phyloP scores from a whole-genome alignment of 2,888 invertebrate species.

The Hipparchia semele region DNA sequence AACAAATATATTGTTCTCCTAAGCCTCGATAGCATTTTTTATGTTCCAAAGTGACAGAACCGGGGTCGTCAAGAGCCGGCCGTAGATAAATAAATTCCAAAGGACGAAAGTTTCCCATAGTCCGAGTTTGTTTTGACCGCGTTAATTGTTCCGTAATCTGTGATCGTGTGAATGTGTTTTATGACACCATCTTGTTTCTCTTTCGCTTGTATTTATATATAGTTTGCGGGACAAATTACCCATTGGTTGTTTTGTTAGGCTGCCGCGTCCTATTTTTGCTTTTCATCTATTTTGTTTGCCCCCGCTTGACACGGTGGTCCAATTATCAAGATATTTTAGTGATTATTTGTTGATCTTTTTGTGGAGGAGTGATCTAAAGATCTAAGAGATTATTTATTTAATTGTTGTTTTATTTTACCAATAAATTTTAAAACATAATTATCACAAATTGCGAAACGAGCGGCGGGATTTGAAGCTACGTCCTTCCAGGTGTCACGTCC shows the following conservation, averaged over 20 bases:
- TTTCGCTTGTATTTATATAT: slow-evolving; percentile 46
- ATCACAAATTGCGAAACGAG: no score
- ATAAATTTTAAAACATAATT: no score
- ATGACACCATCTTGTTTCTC: slow-evolving; percentile 46
- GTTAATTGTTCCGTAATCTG: slow-evolving; percentile 73
- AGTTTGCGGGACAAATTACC: slow-evolving; percentile 48
- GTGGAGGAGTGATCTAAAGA: not conserved
- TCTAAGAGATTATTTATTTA: no score
- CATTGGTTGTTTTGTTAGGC: slow-evolving; percentile 69
- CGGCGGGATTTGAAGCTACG: no score
- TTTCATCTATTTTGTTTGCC: slow-evolving; percentile 51
- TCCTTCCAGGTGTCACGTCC: no score
- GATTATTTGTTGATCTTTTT: slow-evolving; percentile 19
- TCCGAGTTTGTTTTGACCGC: slow-evolving; percentile 59
- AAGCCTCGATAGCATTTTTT: slow-evolving; percentile 25
- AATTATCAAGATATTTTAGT: slow-evolving; percentile 41
- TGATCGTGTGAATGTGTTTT: slow-evolving; percentile 64
- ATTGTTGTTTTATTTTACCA: no score
- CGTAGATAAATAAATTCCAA: slow-evolving; percentile 52
- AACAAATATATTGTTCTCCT: slow-evolving; percentile 44
- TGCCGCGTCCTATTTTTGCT: slow-evolving; percentile 52
- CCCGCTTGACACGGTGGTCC: slow-evolving; percentile 56
- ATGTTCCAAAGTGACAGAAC: slow-evolving; percentile 30
- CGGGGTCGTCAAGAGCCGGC: slow-evolving; percentile 32
- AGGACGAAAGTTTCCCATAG: slow-evolving; percentile 57